Conservation (phyloP, 2,888 invertebrate genomes). For the Standfussiana lucernea region DNA sequence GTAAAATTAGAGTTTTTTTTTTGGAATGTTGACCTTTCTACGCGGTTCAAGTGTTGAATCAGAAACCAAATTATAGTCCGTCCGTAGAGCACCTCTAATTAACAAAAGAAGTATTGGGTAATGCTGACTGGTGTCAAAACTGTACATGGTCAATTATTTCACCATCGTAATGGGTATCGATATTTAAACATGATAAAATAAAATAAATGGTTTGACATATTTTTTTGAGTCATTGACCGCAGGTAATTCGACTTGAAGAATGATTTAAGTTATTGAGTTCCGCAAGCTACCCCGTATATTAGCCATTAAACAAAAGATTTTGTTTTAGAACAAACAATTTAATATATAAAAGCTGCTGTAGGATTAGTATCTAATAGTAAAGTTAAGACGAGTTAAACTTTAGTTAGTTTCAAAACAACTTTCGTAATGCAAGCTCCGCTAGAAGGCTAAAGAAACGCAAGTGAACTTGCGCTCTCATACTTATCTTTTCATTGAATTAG, state of each 20-base stretch:
- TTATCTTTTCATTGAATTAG: conserved; percentile 49
- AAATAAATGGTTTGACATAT: too few relatives aligned
- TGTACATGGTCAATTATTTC: too few relatives aligned
- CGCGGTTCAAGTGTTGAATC: neutral
- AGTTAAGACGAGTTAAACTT: neutral
- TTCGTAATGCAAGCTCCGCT: conserved; percentile 8
- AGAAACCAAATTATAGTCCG: neutral
- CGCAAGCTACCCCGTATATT: neutral
- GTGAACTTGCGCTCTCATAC: conserved; percentile 28
- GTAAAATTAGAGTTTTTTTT: neutral
- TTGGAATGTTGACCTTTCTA: neutral
- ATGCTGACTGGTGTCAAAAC: neutral
- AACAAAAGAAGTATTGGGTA: neutral
- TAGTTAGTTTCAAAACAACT: conserved; percentile 10
- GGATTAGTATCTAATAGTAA: conserved; percentile 3
- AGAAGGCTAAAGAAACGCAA: conserved; percentile 27
- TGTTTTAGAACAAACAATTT: neutral
- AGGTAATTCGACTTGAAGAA: neutral
- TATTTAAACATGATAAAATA: too few relatives aligned
- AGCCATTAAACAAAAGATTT: neutral
- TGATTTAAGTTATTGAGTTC: neutral
- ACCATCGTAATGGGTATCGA: too few relatives aligned
- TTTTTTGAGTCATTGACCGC: neutral
- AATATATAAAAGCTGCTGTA: neutral
- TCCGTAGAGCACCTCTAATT: neutral